phyloP scores from a whole-genome alignment of 2,113 vertebrate genomes.

The Sylvietta virens region DNA sequence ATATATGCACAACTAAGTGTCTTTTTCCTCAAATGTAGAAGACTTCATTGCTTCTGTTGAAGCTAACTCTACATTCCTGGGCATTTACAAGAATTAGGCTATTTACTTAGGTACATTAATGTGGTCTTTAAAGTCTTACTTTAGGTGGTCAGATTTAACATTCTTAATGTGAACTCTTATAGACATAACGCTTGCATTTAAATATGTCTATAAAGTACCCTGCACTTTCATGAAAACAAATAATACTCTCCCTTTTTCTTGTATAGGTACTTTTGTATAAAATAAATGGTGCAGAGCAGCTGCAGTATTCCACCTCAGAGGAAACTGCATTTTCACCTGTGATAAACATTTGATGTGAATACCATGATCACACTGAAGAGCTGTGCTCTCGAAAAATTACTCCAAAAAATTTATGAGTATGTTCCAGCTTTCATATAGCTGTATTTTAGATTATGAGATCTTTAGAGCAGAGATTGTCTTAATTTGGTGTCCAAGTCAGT shows the following conservation, averaged over 20 bases:
- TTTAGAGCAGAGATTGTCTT: background rate
- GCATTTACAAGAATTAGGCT: background rate
- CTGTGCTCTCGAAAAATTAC: background rate
- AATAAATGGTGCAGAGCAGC: constrained; percentile 4
- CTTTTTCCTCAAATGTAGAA: background rate
- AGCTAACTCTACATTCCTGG: background rate
- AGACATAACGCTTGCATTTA: background rate
- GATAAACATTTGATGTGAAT: background rate
- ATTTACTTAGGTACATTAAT: background rate
- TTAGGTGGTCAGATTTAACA: background rate
- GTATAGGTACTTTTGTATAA: background rate
- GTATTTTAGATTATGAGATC: background rate
- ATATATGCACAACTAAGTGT: accelerated
- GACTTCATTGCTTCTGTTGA: background rate
- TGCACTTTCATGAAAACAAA: background rate
- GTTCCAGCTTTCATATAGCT: background rate
- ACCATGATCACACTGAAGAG: background rate
- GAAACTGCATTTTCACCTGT: constrained; percentile 7
- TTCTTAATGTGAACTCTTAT: background rate
- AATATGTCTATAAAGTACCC: background rate
- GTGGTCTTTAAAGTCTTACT: background rate
- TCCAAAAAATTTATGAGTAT: background rate
- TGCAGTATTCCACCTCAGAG: constrained; percentile 41
- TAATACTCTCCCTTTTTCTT: background rate
- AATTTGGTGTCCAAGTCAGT: background rate